Conservation (phyloP, 1,140 invertebrate genomes). For the Scaptomyza montana region DNA sequence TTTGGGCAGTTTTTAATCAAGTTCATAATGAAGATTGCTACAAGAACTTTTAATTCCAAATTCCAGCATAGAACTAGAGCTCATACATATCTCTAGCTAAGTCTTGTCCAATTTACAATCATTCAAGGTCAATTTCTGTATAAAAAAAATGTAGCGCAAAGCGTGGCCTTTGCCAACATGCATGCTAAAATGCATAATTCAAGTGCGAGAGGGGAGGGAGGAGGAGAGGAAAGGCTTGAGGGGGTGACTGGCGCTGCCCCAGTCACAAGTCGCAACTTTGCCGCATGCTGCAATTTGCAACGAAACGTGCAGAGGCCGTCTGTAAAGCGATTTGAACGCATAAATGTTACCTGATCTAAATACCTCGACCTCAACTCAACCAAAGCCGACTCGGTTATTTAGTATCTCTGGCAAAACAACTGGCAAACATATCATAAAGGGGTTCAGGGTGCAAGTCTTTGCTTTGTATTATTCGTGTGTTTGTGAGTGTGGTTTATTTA, state of each 20-base stretch:
- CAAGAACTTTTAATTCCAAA: too few relatives aligned
- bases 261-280: conserved; percentile 34
- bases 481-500: conserved; percentile 56
- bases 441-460: conserved; percentile 11
- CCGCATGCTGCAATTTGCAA: conserved; percentile 51
- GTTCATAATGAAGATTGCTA: too few relatives aligned
- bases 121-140: conserved; percentile 47
- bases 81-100: conserved; percentile 3
- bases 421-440: conserved; percentile 20
- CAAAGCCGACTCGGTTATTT: conserved; percentile 16
- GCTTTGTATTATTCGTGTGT: background rate
- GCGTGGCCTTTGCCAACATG: conserved; percentile 38
- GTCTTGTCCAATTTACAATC: conserved; percentile 31
- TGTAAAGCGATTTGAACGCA: conserved; percentile 60
- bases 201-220: conserved; percentile 3
- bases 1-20: too few relatives aligned
- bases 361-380: conserved; percentile 32
- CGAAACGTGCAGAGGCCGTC: conserved; percentile 62
- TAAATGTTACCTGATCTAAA: conserved; percentile 65
- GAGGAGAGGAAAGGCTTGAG: background rate
- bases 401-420: conserved; percentile 1
- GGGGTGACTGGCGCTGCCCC: conserved; percentile 14
- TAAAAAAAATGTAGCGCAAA: conserved; percentile 35
- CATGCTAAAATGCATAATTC: conserved; percentile 28
- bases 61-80: background rate